Evolutionary conservation across 2,888 invertebrate genomes (phyloP).

Genomic region (Cheilosia pagana): DNA sequence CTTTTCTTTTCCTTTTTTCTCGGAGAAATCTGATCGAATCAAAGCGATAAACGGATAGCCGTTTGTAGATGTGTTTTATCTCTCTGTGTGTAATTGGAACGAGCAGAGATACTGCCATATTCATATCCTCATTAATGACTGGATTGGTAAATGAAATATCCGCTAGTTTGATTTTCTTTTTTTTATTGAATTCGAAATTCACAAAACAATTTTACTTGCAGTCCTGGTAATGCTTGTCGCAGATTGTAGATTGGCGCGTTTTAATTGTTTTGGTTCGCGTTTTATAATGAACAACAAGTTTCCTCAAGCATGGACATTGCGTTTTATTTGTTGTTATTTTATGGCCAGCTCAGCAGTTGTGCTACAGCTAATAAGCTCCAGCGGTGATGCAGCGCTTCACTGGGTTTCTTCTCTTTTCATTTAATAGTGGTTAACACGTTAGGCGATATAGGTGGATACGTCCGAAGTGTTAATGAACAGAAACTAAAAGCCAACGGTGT

Average conservation of each 20-base stretch:
- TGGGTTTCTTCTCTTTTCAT: not conserved
- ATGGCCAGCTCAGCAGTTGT: not conserved
- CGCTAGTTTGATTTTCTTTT: conserved; percentile 5
- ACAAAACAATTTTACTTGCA: conserved; percentile 26
- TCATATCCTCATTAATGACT: conserved; percentile 17
- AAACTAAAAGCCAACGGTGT: too few relatives aligned
- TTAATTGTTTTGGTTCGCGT: not conserved
- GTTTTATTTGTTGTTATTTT: conserved; percentile 29
- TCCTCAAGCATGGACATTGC: conserved; percentile 1
- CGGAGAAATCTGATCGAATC: conserved; percentile 52
- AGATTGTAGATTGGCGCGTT: conserved; percentile 4
- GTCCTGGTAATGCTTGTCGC: conserved; percentile 2
- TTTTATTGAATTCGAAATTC: conserved; percentile 32
- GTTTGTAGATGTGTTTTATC: not conserved
- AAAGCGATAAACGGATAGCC: conserved; percentile 23
- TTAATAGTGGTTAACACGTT: conserved; percentile 6
- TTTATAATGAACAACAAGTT: conserved; percentile 28
- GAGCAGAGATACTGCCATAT: conserved; percentile 17
- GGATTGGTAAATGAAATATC: conserved; percentile 23
- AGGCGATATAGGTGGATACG: conserved; percentile 3
- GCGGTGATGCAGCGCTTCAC: conserved; percentile 6
- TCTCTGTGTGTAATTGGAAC: not conserved
- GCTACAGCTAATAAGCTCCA: conserved; percentile 3
- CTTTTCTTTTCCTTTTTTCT: conserved; percentile 16
- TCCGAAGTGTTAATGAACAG: too few relatives aligned